A percentile compares a stretch with the other conserved stretches of the same genome.
phyloP scores from a whole-genome alignment of 2,113 vertebrate species.

The Paracyprichromis sp. region DNA sequence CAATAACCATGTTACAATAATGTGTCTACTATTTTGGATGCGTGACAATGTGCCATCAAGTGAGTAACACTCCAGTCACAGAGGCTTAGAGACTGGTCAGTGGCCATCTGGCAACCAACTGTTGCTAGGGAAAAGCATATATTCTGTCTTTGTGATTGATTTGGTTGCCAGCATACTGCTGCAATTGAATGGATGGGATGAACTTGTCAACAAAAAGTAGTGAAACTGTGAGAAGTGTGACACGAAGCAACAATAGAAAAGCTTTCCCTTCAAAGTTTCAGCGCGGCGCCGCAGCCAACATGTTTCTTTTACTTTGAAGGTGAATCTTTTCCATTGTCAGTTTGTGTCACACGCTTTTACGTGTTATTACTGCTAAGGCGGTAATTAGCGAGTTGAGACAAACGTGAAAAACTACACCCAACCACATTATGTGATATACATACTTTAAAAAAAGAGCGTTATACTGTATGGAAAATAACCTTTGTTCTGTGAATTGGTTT shows the following conservation, averaged over 20 bases:
- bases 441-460: neutral
- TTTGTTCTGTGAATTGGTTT: neutral
- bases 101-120: neutral
- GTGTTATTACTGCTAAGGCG: rapidly evolving
- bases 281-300: neutral
- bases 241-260: neutral
- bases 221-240: neutral
- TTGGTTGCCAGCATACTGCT: neutral
- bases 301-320: neutral
- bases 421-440: neutral
- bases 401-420: neutral
- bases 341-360: neutral
- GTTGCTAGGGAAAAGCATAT: neutral
- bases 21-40: neutral
- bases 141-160: neutral
- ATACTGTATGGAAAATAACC: neutral
- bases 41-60: neutral
- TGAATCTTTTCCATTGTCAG: neutral
- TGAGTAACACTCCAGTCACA: neutral
- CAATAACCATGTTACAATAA: neutral
- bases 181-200: neutral
- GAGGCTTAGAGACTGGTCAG: neutral
- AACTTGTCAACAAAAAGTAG: neutral
- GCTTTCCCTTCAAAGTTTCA: neutral
- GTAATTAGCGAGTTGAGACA: neutral